Evolutionary conservation across 1,140 invertebrate species (phyloP).

Genomic region (Octopus bimaculoides): DNA sequence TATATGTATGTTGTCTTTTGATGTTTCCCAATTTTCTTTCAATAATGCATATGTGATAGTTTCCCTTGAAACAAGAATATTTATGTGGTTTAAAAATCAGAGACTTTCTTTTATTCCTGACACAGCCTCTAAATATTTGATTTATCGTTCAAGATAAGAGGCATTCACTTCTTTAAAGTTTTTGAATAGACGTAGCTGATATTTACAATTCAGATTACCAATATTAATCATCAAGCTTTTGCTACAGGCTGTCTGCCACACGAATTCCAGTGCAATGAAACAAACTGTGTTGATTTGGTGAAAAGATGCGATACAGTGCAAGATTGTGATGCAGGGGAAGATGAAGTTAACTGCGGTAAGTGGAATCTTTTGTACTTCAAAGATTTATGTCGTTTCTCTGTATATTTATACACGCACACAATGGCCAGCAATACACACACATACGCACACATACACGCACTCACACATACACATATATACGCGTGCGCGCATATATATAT

Average conservation of each 20-base stretch:
- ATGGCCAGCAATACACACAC: background rate
- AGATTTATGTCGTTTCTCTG: background rate
- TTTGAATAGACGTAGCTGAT: no score
- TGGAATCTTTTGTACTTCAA: conserved; percentile 9
- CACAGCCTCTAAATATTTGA: no score
- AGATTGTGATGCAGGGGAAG: conserved; percentile 64
- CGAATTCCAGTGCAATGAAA: conserved; percentile 63
- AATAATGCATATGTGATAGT: no score
- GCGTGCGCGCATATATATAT: background rate
- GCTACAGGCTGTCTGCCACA: conserved; percentile 54
- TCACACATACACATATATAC: background rate
- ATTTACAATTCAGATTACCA: background rate
- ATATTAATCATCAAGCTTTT: background rate
- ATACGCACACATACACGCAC: background rate
- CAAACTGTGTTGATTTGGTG: conserved; percentile 58
- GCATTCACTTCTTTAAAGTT: no score
- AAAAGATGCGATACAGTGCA: conserved; percentile 62
- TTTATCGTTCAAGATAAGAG: no score
- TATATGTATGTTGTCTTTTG: no score
- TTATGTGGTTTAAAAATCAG: background rate
- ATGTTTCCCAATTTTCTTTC: no score
- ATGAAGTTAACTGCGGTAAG: conserved; percentile 60
- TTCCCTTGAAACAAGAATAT: no score
- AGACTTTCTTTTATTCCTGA: background rate
- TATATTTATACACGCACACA: background rate